Evolutionary conservation across 2,888 invertebrate genomes (phyloP).

Genomic region (Pediacus dermestoides): DNA sequence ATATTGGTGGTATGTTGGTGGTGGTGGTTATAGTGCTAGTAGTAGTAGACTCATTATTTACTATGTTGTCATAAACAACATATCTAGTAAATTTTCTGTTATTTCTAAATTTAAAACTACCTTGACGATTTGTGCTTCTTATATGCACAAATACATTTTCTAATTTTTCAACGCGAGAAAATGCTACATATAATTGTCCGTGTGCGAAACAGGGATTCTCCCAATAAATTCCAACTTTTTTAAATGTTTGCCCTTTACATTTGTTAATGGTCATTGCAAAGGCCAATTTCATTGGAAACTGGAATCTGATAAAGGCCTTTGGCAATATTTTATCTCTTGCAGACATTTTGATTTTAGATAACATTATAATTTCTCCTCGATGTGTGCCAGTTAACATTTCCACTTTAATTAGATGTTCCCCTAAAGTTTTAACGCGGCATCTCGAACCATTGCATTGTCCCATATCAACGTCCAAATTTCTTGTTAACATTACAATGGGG

Average conservation of each 20-base stretch:
- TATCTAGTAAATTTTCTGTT: background rate
- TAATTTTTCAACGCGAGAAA: conserved; percentile 16
- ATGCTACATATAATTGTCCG: conserved; percentile 27
- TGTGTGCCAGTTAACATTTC: conserved; percentile 9
- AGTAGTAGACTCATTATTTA: no score
- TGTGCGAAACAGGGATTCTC: conserved; percentile 22
- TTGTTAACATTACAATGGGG: conserved; percentile 25
- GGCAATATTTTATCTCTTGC: conserved; percentile 17
- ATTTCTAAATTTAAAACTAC: background rate
- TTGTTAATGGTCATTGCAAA: conserved; percentile 30
- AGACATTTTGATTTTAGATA: conserved; percentile 15
- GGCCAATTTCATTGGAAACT: conserved; percentile 26
- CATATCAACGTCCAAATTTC: conserved; percentile 23
- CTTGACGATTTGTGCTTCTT: background rate
- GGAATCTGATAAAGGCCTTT: conserved; percentile 14
- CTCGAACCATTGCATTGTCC: conserved; percentile 29
- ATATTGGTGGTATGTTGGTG: no score
- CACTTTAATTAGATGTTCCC: conserved; percentile 5
- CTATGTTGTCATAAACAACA: background rate
- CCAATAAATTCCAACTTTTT: conserved; percentile 20
- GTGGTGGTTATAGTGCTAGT: no score
- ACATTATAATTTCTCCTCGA: conserved; percentile 13
- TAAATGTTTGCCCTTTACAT: conserved; percentile 25
- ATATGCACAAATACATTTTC: background rate
- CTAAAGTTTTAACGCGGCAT: conserved; percentile 6